phyloP scores from a whole-genome alignment of 2,113 vertebrate genomes.

The Steatornis caripensis region DNA sequence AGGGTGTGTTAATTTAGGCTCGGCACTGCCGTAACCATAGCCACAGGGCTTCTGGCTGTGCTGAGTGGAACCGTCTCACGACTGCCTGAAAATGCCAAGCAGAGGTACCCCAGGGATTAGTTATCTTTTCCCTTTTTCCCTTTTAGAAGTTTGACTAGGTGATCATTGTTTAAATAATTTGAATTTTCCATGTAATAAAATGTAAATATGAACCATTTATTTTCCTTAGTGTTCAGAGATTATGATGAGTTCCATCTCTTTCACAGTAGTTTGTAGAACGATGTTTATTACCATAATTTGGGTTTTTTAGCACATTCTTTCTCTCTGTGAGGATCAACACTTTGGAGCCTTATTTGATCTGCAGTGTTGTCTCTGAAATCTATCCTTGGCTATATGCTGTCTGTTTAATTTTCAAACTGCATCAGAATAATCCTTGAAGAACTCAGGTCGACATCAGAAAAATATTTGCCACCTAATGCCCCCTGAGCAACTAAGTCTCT shows the following conservation, averaged over 20 bases:
- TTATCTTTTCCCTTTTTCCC: background rate
- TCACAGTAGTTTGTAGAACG: background rate
- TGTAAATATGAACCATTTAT: background rate
- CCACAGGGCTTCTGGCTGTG: background rate
- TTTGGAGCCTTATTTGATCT: background rate
- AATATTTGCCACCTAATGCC: background rate
- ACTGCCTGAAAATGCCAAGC: background rate
- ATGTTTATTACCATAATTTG: background rate
- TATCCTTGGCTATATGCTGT: background rate
- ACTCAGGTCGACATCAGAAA: background rate
- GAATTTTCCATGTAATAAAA: background rate
- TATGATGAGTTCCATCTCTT: background rate
- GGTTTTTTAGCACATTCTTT: conserved; percentile 13
- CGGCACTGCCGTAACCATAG: fast-evolving
- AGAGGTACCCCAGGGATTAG: background rate
- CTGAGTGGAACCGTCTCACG: background rate
- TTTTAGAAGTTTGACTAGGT: background rate
- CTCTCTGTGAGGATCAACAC: background rate
- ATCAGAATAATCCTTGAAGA: background rate
- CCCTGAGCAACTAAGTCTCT: background rate
- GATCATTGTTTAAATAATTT: background rate
- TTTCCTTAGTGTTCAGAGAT: background rate
- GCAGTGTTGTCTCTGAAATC: background rate
- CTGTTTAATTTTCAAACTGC: background rate
- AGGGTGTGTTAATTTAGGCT: background rate